Conservation (phyloP, 1,140 invertebrate genomes). For the Galendromus occidentalis region DNA sequence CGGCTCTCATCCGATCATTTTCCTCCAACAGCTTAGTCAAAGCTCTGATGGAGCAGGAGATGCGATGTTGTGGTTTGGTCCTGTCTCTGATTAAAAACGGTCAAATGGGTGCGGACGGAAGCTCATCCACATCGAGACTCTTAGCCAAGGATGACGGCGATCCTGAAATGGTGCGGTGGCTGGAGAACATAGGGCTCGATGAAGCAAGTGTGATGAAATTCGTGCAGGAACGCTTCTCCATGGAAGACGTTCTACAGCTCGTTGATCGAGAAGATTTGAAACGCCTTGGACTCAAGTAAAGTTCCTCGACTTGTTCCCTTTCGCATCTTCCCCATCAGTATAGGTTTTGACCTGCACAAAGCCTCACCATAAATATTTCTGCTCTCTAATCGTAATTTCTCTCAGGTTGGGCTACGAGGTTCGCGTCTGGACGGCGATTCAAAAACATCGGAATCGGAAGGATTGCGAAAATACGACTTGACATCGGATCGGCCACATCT, state of each 20-base stretch:
- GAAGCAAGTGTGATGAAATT: constrained; percentile 34
- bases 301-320: no score
- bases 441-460: constrained; percentile 8
- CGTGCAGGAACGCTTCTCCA: constrained; percentile 48
- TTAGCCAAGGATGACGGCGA: constrained; percentile 19
- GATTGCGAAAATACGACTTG: not conserved
- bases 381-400: not conserved
- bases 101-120: constrained; percentile 6
- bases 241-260: constrained; percentile 50
- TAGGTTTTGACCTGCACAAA: no score
- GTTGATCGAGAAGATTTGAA: constrained; percentile 53
- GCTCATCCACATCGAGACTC: constrained; percentile 14
- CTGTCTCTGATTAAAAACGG: not conserved
- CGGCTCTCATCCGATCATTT: constrained; percentile 7
- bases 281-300: constrained; percentile 46
- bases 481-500: no score
- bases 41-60: not conserved
- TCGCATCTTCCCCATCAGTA: no score
- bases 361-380: not conserved
- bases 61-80: constrained; percentile 9
- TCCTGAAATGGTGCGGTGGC: constrained; percentile 25
- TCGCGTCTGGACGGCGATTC: constrained; percentile 14
- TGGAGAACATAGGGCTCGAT: constrained; percentile 24
- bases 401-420: constrained; percentile 14
- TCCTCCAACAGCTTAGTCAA: not conserved